These are phyloP conservation scores for Limonius californicus DNA, from an alignment of 1,140 invertebrate genomes.

Conservation along the genomic window DNA sequence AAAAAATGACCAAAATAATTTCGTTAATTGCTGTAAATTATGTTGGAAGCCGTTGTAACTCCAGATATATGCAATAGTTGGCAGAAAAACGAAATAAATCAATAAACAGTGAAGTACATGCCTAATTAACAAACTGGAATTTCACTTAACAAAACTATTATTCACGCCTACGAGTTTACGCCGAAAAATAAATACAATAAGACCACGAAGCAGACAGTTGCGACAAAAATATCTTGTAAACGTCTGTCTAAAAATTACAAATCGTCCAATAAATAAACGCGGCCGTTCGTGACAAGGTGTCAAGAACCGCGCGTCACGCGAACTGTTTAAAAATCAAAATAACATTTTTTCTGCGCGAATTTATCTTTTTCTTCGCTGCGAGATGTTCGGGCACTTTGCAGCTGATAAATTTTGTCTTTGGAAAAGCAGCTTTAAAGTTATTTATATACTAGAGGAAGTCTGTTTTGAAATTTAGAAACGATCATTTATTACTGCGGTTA, in stretches of 20 bases:
- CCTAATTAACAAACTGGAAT: too few relatives aligned
- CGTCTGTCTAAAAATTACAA: conserved; percentile 11
- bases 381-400: not conserved
- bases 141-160: too few relatives aligned
- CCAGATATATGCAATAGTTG: too few relatives aligned
- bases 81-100: too few relatives aligned
- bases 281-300: not conserved
- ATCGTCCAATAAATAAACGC: conserved; percentile 9
- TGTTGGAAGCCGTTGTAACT: too few relatives aligned
- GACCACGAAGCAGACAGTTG: not conserved
- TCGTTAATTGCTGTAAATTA: too few relatives aligned
- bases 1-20: too few relatives aligned
- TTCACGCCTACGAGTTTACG: too few relatives aligned
- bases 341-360: not conserved
- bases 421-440: not conserved
- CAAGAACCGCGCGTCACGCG: not conserved
- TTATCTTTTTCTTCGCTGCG: not conserved
- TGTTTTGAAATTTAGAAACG: too few relatives aligned
- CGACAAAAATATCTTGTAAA: not conserved
- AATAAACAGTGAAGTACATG: too few relatives aligned
- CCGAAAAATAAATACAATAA: not conserved
- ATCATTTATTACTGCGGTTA: too few relatives aligned
- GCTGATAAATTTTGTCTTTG: not conserved
- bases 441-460: too few relatives aligned
- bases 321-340: conserved; percentile 3